These are phyloP conservation scores for Caenorhabditis auriculariae DNA, from an alignment of 2,888 invertebrate genomes.

Conservation along the genomic window DNA sequence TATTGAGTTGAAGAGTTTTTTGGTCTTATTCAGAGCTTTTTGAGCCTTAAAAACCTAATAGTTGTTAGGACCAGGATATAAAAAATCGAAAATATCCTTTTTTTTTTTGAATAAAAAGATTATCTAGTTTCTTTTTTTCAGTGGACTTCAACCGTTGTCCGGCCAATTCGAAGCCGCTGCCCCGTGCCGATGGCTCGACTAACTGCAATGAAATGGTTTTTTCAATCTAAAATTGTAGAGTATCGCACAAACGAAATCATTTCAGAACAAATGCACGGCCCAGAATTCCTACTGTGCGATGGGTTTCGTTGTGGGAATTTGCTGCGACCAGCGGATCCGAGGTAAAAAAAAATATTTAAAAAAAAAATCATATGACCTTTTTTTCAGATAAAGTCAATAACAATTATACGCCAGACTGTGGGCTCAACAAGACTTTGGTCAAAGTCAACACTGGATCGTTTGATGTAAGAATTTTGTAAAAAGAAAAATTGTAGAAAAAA, in stretches of 20 bases:
- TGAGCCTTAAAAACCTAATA: too few species aligned
- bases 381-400: conserved; percentile 3
- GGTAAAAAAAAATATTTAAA: too few species aligned
- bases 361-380: conserved; percentile 2
- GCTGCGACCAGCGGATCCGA: conserved; percentile 4
- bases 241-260: too few species aligned
- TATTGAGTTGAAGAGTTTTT: too few species aligned
- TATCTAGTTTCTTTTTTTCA: conserved; percentile 1
- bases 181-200: not conserved
- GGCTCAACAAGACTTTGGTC: conserved; percentile 17
- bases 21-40: too few species aligned
- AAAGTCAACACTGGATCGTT: conserved; percentile 16
- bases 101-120: not conserved
- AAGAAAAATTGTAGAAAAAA: too few species aligned
- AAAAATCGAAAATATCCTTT: not conserved
- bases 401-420: conserved; percentile 28
- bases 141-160: conserved; percentile 25
- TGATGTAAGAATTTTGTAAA: too few species aligned
- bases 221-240: too few species aligned
- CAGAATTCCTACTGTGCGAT: too few species aligned
- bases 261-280: too few species aligned
- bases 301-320: conserved; percentile 12
- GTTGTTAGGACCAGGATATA: too few species aligned
- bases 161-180: conserved; percentile 4
- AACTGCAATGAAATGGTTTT: too few species aligned